Base-by-base conservation (phyloP, 2,113 vertebrate species). In the Pelecanoides urinatrix region DNA sequence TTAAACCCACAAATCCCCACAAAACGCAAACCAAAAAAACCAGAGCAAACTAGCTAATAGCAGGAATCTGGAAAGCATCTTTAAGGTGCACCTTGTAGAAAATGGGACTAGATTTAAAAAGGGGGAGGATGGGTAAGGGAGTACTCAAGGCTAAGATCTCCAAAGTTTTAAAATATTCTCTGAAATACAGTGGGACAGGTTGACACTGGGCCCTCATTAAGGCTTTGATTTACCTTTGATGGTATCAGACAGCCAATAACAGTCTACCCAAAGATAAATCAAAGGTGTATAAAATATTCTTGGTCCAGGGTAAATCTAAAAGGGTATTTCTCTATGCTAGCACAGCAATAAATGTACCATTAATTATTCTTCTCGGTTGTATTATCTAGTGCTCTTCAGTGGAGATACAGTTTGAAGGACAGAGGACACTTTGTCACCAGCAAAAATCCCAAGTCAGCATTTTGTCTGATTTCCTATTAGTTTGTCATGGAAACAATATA, bases 391-490 rank as follows among this genome's bases (percentile, higher is more conserved):
- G 42, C 52, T 95, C 65, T 88, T 92, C 72, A 89, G 42, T 50
- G 22, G 75, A 88, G n/a, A 86, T n/a, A 66, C 26, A 65, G 42
- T 86, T 92, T 93, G 95, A 95, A 95, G 79, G 91, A 87, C 94
- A 94, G 75, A 88, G 65, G 45, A 82, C 7, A 47, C 7, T 88
- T 88, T 79, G 27, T n/a, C 56, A 92, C 56, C 84, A 88, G 45
- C 14, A 66, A 94, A 94, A 92, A 47, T 66, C 17, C 34, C 38
- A 82, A 53, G 29, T 93, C 91, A 95, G 80, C 85, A 61, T 87
- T 94, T 88, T 91, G 23, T 66, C 58, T 10, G 10, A 85, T 59
- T 95, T 90, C 47, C 59, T 62, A 68, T 91, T 79, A 87, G 65
- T 86, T 83, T 93, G 61, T 49, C 67, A 62, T 8, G 29, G 49